Percentiles rank a stretch among this genome's conserved stretches.
phyloP scores from a whole-genome alignment of 1,140 invertebrate species.

The Ceratosolen fusciceps region DNA sequence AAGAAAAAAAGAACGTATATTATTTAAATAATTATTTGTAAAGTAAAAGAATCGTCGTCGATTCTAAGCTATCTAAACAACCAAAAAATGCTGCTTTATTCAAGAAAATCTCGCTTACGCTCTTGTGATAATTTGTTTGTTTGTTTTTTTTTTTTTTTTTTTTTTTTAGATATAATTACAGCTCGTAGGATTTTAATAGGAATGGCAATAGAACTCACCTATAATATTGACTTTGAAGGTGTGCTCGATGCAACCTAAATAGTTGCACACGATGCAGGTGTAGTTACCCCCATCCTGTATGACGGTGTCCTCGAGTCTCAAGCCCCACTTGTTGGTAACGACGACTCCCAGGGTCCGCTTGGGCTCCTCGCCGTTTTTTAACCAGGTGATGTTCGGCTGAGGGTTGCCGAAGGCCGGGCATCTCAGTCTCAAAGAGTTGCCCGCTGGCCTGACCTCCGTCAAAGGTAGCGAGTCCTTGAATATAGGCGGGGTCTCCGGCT shows the following conservation, averaged over 20 bases:
- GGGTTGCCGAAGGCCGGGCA: slow-evolving; percentile 81
- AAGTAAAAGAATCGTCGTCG: too few relatives aligned
- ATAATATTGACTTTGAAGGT: slow-evolving; percentile 81
- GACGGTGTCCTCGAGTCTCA: slow-evolving; percentile 82
- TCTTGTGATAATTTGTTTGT: too few relatives aligned
- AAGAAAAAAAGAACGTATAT: too few relatives aligned
- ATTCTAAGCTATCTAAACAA: too few relatives aligned
- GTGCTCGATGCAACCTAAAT: slow-evolving; percentile 82
- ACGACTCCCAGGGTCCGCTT: slow-evolving; percentile 75
- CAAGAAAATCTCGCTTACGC: too few relatives aligned
- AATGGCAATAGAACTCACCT: slow-evolving; percentile 73
- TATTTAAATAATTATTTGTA: too few relatives aligned
- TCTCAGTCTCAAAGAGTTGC: slow-evolving; percentile 76
- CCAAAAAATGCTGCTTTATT: too few relatives aligned
- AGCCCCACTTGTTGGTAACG: slow-evolving; percentile 75
- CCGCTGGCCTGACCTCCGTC: slow-evolving; percentile 77
- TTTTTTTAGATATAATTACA: too few relatives aligned
- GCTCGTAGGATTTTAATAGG: background rate
- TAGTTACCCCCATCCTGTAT: slow-evolving; percentile 87
- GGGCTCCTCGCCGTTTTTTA: slow-evolving; percentile 78
- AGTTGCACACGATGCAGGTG: slow-evolving; percentile 87
- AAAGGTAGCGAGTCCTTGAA: slow-evolving; percentile 67
- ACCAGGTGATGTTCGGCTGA: slow-evolving; percentile 84
- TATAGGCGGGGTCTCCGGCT: slow-evolving; percentile 59
- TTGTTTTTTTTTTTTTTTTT: too few relatives aligned